These are phyloP conservation scores for Leucopternis melanops DNA, from an alignment of 2,113 vertebrate species.

Conservation along the genomic window DNA sequence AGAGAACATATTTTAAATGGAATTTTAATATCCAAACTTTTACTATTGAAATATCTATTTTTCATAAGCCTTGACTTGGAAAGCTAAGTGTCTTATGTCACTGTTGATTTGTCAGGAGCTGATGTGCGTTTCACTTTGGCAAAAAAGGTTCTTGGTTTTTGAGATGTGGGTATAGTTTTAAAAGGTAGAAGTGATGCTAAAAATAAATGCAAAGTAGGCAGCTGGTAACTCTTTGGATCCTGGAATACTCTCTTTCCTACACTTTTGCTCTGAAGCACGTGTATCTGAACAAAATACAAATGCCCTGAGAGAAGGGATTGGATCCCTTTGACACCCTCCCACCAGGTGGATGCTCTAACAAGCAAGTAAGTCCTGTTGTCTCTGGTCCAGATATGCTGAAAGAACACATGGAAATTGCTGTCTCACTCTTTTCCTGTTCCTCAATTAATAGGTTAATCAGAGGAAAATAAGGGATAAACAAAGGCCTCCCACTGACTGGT, in stretches of 20 bases:
- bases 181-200: neutral
- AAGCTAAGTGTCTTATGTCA: neutral
- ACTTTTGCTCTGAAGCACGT: neutral
- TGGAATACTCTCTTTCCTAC: neutral
- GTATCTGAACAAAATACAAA: neutral
- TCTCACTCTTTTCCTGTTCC: neutral
- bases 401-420: neutral
- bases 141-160: neutral
- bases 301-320: neutral
- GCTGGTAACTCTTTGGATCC: neutral
- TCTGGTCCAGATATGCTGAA: neutral
- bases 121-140: neutral
- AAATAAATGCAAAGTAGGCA: neutral
- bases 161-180: neutral
- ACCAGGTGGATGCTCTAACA: neutral
- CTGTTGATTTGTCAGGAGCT: neutral
- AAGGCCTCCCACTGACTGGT: neutral
- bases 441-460: neutral
- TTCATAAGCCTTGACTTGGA: neutral
- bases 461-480: neutral
- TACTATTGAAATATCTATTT: neutral
- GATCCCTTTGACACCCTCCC: neutral
- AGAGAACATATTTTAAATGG: neutral
- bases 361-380: neutral
- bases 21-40: neutral